These are phyloP conservation scores for Sebastes flavidus DNA, from an alignment of 2,797 vertebrate genomes.

Conservation along the genomic window DNA sequence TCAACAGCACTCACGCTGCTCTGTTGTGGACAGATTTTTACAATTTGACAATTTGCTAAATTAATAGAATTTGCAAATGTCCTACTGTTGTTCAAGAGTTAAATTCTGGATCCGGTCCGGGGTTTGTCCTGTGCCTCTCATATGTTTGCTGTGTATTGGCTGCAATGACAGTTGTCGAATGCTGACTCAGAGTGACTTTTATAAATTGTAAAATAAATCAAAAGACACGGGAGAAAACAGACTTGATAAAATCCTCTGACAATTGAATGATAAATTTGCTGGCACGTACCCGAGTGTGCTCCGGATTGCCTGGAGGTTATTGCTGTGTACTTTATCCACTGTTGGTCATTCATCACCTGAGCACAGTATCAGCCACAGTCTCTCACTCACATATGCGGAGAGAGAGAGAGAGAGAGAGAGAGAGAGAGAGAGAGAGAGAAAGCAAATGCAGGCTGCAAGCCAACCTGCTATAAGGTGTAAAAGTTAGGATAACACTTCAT, in stretches of 20 bases:
- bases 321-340: conserved; percentile 83
- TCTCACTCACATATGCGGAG: conserved; percentile 56
- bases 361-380: conserved; percentile 58
- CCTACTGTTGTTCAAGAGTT: conserved; percentile 13
- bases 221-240: conserved; percentile 74
- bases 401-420: conserved; percentile 15
- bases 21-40: conserved; percentile 28
- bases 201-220: conserved; percentile 84
- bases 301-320: conserved; percentile 82
- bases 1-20: conserved; percentile 36
- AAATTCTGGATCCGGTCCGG: not conserved
- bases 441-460: conserved; percentile 1
- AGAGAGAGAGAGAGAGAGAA: conserved; percentile 11
- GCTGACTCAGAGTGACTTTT: conserved; percentile 76
- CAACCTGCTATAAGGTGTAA: not conserved
- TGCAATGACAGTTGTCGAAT: conserved; percentile 52
- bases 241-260: conserved; percentile 82
- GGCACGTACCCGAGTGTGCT: conserved; percentile 66
- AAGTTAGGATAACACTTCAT: not conserved
- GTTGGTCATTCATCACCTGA: conserved; percentile 82
- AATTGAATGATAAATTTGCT: conserved; percentile 85
- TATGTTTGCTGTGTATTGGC: conserved; percentile 2
- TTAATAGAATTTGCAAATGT: conserved; percentile 32
- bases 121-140: not conserved
- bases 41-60: conserved; percentile 28